Base-by-base conservation (phyloP, 2,113 vertebrate genomes). In the Platysteira castanea region DNA sequence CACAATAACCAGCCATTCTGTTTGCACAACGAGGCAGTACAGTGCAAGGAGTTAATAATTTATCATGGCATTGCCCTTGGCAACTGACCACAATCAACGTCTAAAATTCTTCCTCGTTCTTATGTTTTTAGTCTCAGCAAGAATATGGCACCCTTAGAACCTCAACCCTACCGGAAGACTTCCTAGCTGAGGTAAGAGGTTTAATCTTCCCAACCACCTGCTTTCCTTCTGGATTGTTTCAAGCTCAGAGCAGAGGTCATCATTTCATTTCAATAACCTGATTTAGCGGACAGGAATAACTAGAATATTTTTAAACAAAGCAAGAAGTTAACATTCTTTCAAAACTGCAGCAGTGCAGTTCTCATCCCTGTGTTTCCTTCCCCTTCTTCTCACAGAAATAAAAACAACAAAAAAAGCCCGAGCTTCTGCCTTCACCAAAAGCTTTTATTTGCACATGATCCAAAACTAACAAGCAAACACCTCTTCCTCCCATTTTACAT, bases 1-100 rank as follows among this genome's bases (percentile, higher is more conserved):
- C 94, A 94, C 92, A 95, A 95, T 94, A 95, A 97, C 92, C 83
- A 95, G 90, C 86, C 65, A 82, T 53, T 93, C 78, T 95, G 89
- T 96, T 96, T 96, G 92, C 90, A 87, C 89, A 95, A 18, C 0
- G 6, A 95, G 92, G 90, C 86, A 95, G 90, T 91, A 87, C 93
- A 91, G 95, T 92, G 74, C 85, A 97, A 94, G 78, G 87, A 97
- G 93, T 97, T 96, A 97, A 97, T 96, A 84, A 96, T 97, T 97
- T 94, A 96, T 97, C 93, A 74, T 3, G 3, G 93, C 91, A 93
- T 7, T 91, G 89, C 89, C 82, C 86, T 87, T 92, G 81, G 91
- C 94, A 94, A 91, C 87, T 85, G 70, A 89, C 94, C 86, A 91
- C 57, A 70, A 96, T 60, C 85, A 95, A 90, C 93, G 91, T 83